Conservation (phyloP, 2,888 invertebrate genomes). For the Scelioninae gen. 2 region DNA sequence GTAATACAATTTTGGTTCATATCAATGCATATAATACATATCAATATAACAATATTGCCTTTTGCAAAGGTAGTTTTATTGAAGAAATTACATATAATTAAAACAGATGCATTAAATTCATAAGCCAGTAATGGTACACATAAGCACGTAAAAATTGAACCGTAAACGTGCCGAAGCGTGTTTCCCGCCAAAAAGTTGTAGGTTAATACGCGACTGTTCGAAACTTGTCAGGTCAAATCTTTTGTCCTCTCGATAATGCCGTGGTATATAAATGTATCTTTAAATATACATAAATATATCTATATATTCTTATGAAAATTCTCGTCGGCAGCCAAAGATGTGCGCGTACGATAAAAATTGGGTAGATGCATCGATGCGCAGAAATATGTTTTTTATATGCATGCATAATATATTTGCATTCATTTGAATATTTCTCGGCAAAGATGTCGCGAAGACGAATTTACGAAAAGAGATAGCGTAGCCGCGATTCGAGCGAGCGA, state of each 20-base stretch:
- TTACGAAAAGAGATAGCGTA: slow-evolving; percentile 55
- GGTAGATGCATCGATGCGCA: slow-evolving; percentile 52
- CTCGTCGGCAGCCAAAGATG: slow-evolving; percentile 40
- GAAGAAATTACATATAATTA: no score
- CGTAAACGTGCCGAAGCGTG: background rate
- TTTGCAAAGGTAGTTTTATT: no score
- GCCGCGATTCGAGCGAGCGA: slow-evolving; percentile 61
- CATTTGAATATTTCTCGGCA: slow-evolving; percentile 55
- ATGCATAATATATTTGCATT: slow-evolving; percentile 55
- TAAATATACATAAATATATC: slow-evolving; percentile 22
- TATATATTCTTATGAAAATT: slow-evolving; percentile 50
- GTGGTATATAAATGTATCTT: slow-evolving; percentile 21
- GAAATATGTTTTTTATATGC: slow-evolving; percentile 50
- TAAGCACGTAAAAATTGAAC: no score
- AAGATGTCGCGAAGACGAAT: slow-evolving; percentile 58
- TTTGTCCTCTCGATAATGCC: slow-evolving; percentile 31
- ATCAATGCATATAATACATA: no score
- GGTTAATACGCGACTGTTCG: background rate
- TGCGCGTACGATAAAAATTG: slow-evolving; percentile 49
- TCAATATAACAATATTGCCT: no score
- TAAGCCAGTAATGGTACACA: no score
- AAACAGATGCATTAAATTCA: no score
- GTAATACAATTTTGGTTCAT: no score
- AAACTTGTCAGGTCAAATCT: slow-evolving; percentile 34
- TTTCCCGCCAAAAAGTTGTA: slow-evolving; percentile 33